Evolutionary conservation across 2,888 invertebrate species (phyloP), one percentile per base, ranked within the genome.

Genomic region (Halocaridina rubra): DNA sequence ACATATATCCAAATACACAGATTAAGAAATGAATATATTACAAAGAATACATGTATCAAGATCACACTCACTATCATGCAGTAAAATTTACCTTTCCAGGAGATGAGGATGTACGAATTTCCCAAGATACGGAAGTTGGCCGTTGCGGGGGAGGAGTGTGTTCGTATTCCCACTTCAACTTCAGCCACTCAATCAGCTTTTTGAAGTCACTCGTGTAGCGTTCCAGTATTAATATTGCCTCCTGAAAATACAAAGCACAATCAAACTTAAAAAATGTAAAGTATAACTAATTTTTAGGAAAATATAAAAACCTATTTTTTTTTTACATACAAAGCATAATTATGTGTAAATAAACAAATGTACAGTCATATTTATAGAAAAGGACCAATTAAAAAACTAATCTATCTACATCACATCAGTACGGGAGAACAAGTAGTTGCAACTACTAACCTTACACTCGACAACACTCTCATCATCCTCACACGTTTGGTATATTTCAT

Each of bases 401-500:
- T n/a, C n/a, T n/a, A n/a, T n/a, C n/a, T n/a, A n/a, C n/a, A n/a
- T n/a, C n/a, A n/a, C n/a, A n/a, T n/a, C n/a, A n/a, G n/a, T n/a
- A n/a, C n/a, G n/a, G n/a, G n/a, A n/a, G n/a, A n/a, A n/a, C n/a
- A n/a, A n/a, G n/a, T n/a, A n/a, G n/a, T n/a, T n/a, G n/a, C 8
- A 59, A 22, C 8, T 57, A 76, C 27, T 67, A 16, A 87, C 88
- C 84, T 85, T 86, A 74, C 88, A 88, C 46, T 88, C 88, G 13
- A 88, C 85, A 72, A 88, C 80, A 59, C 86, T 86, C 80, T 86
- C 88, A 91, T 98, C 98, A 86, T 95, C 94, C 91, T 98, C 97
- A 85, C 98, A 98, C 0, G 98, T 98, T 90, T 96, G 96, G 91
- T 98, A 98, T 88, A 99, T 97, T 91, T 97, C 97, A 89, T 97